Conservation (phyloP, 2,888 invertebrate species). For the Ceramica pisi region DNA sequence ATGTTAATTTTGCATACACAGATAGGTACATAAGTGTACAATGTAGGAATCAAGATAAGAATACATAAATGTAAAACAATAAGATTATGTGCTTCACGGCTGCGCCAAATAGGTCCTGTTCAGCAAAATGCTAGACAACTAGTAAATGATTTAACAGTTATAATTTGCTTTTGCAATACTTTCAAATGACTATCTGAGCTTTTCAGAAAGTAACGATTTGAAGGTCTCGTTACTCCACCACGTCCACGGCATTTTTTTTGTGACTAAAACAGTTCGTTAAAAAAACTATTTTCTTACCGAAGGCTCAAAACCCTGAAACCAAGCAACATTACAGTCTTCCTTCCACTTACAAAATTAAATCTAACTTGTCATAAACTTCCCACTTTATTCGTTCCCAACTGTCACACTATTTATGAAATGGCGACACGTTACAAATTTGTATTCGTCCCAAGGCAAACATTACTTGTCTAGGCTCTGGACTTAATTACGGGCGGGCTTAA, state of each 20-base stretch:
- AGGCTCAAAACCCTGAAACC: background rate
- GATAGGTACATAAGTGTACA: no score
- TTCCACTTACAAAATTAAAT: constrained; percentile 18
- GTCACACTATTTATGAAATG: constrained; percentile 49
- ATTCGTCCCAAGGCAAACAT: constrained; percentile 58
- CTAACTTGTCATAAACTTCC: constrained; percentile 14
- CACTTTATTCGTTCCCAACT: constrained; percentile 38
- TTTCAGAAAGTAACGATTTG: background rate
- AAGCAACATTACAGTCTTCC: background rate
- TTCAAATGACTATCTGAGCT: background rate
- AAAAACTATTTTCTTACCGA: no score
- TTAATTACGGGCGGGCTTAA: constrained; percentile 54
- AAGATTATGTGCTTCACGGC: no score
- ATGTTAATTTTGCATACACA: no score
- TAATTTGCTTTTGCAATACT: constrained; percentile 1
- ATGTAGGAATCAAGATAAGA: no score
- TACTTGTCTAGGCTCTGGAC: constrained; percentile 49
- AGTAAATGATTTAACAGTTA: background rate
- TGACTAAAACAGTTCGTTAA: no score
- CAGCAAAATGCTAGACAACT: no score
- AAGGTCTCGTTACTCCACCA: background rate
- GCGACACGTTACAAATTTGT: constrained; percentile 54
- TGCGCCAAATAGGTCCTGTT: no score
- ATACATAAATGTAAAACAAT: no score
- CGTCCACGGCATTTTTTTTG: background rate